These are phyloP conservation scores for Odocoileus hemionus DNA, from an alignment of 2,113 vertebrate species.

Conservation along the genomic window DNA sequence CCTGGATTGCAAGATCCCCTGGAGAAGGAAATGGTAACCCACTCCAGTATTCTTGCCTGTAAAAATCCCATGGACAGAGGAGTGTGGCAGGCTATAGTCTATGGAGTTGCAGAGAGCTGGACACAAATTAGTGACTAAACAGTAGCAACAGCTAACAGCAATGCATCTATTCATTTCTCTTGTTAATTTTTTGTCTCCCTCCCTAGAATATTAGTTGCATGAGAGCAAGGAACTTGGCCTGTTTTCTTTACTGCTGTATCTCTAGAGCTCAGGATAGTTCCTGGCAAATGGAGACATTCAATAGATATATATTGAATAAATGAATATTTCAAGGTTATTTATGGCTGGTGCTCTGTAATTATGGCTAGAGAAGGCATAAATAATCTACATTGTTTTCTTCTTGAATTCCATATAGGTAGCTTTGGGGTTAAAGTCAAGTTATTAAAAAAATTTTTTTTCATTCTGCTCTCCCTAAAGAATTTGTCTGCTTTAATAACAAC, in stretches of 20 bases:
- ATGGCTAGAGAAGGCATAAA: neutral
- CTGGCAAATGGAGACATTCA: neutral
- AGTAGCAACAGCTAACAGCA: neutral
- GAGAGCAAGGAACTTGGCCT: neutral
- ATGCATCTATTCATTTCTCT: neutral
- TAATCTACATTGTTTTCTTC: neutral
- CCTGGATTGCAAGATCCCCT: neutral
- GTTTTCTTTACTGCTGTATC: neutral
- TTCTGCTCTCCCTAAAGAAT: neutral
- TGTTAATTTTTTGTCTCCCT: neutral
- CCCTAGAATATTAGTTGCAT: neutral
- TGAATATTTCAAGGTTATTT: neutral
- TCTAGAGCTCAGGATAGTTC: neutral
- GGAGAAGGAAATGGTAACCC: neutral
- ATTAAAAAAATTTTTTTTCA: neutral
- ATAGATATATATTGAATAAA: neutral
- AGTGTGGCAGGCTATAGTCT: neutral
- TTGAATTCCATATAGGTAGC: neutral
- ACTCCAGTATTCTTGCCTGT: neutral
- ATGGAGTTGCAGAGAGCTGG: neutral
- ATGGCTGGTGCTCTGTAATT: neutral
- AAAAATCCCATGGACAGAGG: neutral
- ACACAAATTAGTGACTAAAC: neutral
- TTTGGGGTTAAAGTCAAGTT: slow-evolving; percentile 19
- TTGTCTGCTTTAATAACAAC: neutral